These are phyloP conservation scores for Mionectes macconnelli DNA, from an alignment of 2,113 vertebrate genomes.

Conservation along the genomic window DNA sequence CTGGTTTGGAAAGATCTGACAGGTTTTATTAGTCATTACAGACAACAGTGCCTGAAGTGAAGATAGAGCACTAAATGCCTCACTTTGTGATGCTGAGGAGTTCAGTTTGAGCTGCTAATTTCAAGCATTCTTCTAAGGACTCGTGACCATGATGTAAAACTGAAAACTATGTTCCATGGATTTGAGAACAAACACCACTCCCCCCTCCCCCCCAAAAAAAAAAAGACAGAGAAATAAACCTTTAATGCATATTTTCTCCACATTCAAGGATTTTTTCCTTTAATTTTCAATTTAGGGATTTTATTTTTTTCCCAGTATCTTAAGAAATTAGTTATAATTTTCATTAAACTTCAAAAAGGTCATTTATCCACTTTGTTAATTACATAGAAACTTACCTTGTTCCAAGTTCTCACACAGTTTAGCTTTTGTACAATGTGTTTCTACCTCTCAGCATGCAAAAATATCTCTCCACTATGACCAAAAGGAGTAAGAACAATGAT, in stretches of 20 bases:
- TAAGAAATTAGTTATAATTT: neutral
- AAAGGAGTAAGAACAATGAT: neutral
- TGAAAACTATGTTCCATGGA: neutral
- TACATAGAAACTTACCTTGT: neutral
- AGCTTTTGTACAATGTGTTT: neutral
- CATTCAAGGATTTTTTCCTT: neutral
- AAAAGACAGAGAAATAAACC: fast-evolving
- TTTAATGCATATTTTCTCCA: neutral
- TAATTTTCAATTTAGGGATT: neutral
- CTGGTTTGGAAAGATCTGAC: neutral
- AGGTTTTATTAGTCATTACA: neutral
- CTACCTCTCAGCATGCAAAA: neutral
- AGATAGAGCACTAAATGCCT: neutral
- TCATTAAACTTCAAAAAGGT: neutral
- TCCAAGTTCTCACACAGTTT: neutral
- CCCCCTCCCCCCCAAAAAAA: neutral
- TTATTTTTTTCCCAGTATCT: neutral
- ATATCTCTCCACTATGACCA: neutral
- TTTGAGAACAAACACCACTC: no score
- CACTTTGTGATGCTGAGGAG: neutral
- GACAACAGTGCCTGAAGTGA: neutral
- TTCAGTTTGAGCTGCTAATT: neutral
- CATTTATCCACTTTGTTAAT: neutral
- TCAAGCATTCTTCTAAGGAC: neutral
- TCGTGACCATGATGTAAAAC: neutral